Evolutionary conservation across 2,113 vertebrate species (phyloP).

Genomic region (Accipiter cooperii): DNA sequence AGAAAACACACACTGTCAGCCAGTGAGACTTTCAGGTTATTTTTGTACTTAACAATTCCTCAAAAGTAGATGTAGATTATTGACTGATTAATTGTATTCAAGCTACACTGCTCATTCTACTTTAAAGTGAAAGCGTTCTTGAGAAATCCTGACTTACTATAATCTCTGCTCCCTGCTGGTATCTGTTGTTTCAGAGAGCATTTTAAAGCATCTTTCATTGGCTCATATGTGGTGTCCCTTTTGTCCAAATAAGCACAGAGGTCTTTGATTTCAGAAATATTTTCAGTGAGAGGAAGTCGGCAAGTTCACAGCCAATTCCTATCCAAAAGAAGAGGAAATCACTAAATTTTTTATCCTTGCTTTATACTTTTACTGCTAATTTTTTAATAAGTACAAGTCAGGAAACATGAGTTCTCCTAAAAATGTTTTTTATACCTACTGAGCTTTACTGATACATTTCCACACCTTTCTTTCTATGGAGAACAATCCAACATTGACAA

Average conservation of each 20-base stretch:
- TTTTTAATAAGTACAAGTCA: background rate
- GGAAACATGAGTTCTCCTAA: background rate
- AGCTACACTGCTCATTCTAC: background rate
- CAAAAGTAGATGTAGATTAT: background rate
- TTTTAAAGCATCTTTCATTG: slow-evolving; percentile 67
- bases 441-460: background rate
- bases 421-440: background rate
- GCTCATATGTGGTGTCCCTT: slow-evolving; percentile 59
- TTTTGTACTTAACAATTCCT: background rate
- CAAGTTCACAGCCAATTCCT: slow-evolving; percentile 73
- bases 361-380: background rate
- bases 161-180: background rate
- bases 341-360: background rate
- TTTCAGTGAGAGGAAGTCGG: slow-evolving; percentile 57
- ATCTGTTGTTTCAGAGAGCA: slow-evolving; percentile 48
- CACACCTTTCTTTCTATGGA: background rate
- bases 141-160: background rate
- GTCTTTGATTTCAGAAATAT: slow-evolving; percentile 57
- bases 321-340: background rate
- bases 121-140: background rate
- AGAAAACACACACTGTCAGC: background rate
- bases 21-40: background rate
- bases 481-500: background rate
- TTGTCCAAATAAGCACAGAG: slow-evolving; percentile 68
- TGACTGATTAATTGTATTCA: background rate